Conservation (phyloP, 2,888 invertebrate species). For the Lepidochrysops patricia region DNA sequence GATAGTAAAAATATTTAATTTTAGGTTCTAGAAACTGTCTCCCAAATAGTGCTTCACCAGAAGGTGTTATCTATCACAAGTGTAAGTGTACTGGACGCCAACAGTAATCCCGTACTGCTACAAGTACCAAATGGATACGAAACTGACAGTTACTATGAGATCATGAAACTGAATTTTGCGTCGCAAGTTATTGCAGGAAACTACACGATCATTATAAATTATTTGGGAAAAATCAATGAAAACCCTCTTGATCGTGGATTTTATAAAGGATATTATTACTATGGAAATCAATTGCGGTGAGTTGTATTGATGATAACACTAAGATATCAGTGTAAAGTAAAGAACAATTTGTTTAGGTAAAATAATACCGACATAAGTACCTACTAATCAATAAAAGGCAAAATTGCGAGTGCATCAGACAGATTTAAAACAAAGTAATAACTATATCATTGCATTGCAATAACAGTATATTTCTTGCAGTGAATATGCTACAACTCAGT, state of each 20-base stretch:
- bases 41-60: slow-evolving; percentile 57
- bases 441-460: too few relatives aligned
- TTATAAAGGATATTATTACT: slow-evolving; percentile 58
- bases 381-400: too few relatives aligned
- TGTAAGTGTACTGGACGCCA: slow-evolving; percentile 34
- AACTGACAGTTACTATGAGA: slow-evolving; percentile 46
- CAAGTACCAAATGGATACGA: slow-evolving; percentile 36
- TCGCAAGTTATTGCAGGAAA: slow-evolving; percentile 36
- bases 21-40: slow-evolving; percentile 44
- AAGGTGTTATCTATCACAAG: slow-evolving; percentile 45
- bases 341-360: too few relatives aligned
- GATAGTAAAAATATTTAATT: too few relatives aligned
- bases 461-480: slow-evolving; percentile 43
- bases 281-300: slow-evolving; percentile 39
- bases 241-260: slow-evolving; percentile 61
- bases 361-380: too few relatives aligned
- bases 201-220: slow-evolving; percentile 46
- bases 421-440: too few relatives aligned
- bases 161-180: slow-evolving; percentile 47
- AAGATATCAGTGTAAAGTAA: too few relatives aligned
- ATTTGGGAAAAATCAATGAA: slow-evolving; percentile 45
- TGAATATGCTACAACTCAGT: slow-evolving; percentile 79
- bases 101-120: slow-evolving; percentile 34
- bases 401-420: too few relatives aligned
- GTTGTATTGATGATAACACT: slow-evolving; percentile 15